Base-by-base conservation (phyloP, 2,797 vertebrate genomes). In the Pachyuromys duprasi region DNA sequence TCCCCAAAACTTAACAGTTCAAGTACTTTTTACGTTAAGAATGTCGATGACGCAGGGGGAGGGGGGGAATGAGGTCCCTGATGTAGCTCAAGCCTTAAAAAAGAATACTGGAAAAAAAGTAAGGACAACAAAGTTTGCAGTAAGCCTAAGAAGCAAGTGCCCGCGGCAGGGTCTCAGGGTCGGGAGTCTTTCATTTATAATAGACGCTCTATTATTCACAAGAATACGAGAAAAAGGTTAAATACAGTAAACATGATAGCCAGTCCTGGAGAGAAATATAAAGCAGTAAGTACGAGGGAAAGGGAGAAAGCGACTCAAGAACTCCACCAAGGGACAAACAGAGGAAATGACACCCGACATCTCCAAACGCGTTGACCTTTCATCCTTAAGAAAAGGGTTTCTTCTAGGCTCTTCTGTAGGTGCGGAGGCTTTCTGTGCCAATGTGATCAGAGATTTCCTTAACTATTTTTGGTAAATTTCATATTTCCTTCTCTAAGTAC, bases 261-360 rank as follows among this genome's bases (percentile, higher is more conserved):
- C 96, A 95, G 96, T 97, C 97, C 93, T 81, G 97, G 97, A 96
- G 91, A 84, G 95, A 96, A 98, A 90, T 91, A 94, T 45, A 95
- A 96, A 98, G 92, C 92, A 81, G 0, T 93, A 97, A 86, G 0
- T 95, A 97, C 97, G 96, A 81, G 14, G 13, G 96, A 94, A 95
- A 96, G 70, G 55, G 95, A 97, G 97, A 98, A 98, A 97, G 95
- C 98, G 97, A 98, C 99, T 99, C 98, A 98, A 99, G 97, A 98
- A 97, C 98, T 98, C 99, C 99, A 99, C 98, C 99, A 98, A 99
- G 98, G 98, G 99, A 98, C 98, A 96, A 97, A 95, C 76, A 84
- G 96, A 24, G 92, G 98, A 97, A 98, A 99, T 96, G 97, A 98
- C 99, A 98, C 86, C 95, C 22, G 70, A n/a, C 83, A 45, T 84